phyloP scores from a whole-genome alignment of 2,888 invertebrate genomes.

The Megastigmus dorsalis region DNA sequence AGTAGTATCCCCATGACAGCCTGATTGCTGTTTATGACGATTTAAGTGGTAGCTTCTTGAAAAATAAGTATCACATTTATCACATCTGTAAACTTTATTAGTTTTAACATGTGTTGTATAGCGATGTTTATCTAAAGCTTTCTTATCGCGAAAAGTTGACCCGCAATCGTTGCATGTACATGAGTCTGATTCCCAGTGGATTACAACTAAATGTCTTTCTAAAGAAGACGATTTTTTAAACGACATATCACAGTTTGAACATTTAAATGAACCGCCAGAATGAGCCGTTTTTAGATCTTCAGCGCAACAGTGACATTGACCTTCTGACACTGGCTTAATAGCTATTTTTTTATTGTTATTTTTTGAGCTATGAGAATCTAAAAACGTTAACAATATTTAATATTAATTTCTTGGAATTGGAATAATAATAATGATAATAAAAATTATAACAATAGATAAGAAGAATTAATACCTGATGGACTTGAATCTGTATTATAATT shows the following conservation, averaged over 20 bases:
- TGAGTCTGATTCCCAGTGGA: slow-evolving; percentile 81
- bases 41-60: slow-evolving; percentile 77
- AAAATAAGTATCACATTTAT: slow-evolving; percentile 75
- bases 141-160: slow-evolving; percentile 80
- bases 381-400: background rate
- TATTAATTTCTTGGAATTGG: background rate
- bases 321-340: slow-evolving; percentile 68
- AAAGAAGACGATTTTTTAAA: slow-evolving; percentile 83
- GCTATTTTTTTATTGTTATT: slow-evolving; percentile 62
- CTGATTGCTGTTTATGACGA: slow-evolving; percentile 76
- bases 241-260: slow-evolving; percentile 81
- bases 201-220: slow-evolving; percentile 80
- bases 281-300: slow-evolving; percentile 78
- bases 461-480: slow-evolving; percentile 46
- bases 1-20: slow-evolving; percentile 76
- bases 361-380: slow-evolving; percentile 55
- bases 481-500: slow-evolving; percentile 56
- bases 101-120: slow-evolving; percentile 74
- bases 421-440: background rate
- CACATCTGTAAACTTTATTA: slow-evolving; percentile 76
- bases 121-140: slow-evolving; percentile 81
- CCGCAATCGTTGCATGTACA: slow-evolving; percentile 82
- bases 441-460: slow-evolving; percentile 15
- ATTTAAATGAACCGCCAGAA: slow-evolving; percentile 77
- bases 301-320: slow-evolving; percentile 78